A percentile compares a stretch with the other conserved stretches of the same genome.
Evolutionary conservation across 2,888 invertebrate genomes (phyloP).

Genomic region (Papilio demoleus): DNA sequence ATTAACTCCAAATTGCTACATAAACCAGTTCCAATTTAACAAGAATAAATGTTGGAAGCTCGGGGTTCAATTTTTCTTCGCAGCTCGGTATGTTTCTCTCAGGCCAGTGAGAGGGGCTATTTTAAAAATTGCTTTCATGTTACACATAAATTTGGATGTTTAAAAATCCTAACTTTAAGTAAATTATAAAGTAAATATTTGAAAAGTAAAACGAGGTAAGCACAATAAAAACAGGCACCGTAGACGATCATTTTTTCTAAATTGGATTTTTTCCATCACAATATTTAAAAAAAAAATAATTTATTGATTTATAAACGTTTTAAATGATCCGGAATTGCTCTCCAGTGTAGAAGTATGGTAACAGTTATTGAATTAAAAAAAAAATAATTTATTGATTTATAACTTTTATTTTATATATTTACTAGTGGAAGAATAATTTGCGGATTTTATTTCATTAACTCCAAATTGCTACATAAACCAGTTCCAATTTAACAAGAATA

Average conservation of each 20-base stretch:
- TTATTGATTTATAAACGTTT: no score
- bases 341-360: no score
- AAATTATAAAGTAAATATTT: no score
- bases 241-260: no score
- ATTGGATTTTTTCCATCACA: no score
- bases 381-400: no score
- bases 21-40: conserved; percentile 26
- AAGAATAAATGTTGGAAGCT: conserved; percentile 32
- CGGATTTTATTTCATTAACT: conserved; percentile 21
- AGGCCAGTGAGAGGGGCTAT: conserved; percentile 13
- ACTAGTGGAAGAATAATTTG: conserved; percentile 42
- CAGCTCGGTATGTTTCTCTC: conserved; percentile 30
- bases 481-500: conserved; percentile 35
- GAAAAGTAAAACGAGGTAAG: no score
- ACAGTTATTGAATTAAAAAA: no score
- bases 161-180: conserved; percentile 1
- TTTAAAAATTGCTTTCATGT: conserved; percentile 23
- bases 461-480: conserved; percentile 8
- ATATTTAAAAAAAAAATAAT: no score
- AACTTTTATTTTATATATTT: neutral
- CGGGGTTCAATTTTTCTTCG: conserved; percentile 36
- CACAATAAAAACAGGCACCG: no score
- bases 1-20: conserved; percentile 16
- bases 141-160: conserved; percentile 21
- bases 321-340: no score